Evolutionary conservation across 30 jellyfish, hydroid and myxozoan species (phyloP).

Genomic region (Catostylus mosaicus): DNA sequence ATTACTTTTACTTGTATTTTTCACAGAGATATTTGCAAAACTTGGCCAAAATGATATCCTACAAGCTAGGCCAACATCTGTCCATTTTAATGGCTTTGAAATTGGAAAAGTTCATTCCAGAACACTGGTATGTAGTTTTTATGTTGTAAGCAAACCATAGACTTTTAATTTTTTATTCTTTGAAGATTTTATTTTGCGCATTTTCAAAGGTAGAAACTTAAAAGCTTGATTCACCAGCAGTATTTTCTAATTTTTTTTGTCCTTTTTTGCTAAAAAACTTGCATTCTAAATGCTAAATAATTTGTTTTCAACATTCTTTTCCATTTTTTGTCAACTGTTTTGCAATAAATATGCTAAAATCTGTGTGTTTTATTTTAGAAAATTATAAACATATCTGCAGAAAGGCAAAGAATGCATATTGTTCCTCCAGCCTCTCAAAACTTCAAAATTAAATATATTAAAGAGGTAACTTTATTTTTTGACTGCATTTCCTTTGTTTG

Average conservation of each 20-base stretch:
- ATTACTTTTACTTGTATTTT: not conserved
- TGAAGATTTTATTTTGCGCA: slow-evolving; percentile 75
- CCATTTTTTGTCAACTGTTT: no score
- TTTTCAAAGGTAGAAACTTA: no score
- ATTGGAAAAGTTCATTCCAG: slow-evolving; percentile 57
- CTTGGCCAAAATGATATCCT: slow-evolving; percentile 76
- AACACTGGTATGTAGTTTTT: slow-evolving; percentile 42
- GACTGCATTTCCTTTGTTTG: no score
- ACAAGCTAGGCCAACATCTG: slow-evolving; percentile 73
- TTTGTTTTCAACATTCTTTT: no score
- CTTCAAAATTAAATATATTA: slow-evolving; percentile 67
- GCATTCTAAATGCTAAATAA: no score
- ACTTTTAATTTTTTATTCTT: no score
- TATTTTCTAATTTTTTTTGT: no score
- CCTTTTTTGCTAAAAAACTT: no score
- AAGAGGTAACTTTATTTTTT: slow-evolving; percentile 61
- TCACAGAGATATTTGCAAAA: slow-evolving; percentile 74
- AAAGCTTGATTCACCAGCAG: no score
- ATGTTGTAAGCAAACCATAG: no score
- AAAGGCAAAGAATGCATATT: slow-evolving; percentile 92
- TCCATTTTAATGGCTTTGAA: slow-evolving; percentile 75
- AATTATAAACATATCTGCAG: slow-evolving; percentile 75
- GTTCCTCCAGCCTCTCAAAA: slow-evolving; percentile 74
- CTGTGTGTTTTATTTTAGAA: slow-evolving; percentile 54
- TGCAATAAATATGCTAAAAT: no score